These are phyloP conservation scores for Nymphalis io DNA, from an alignment of 1,140 invertebrate genomes.

Conservation along the genomic window DNA sequence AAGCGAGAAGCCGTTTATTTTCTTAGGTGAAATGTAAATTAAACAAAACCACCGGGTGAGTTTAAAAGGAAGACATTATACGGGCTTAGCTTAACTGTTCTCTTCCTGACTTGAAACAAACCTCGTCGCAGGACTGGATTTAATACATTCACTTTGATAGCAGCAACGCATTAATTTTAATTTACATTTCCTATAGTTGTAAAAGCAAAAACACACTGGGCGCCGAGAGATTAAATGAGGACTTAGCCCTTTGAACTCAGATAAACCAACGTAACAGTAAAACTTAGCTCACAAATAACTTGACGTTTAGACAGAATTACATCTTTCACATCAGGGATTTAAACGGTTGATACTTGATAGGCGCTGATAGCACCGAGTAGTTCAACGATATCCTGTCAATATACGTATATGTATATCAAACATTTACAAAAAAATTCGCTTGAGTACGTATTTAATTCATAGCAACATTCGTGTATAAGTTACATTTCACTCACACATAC, in stretches of 20 bases:
- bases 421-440: neutral
- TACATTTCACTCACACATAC: no score
- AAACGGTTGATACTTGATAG: no score
- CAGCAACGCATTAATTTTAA: conserved; percentile 17
- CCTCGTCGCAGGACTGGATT: neutral
- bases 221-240: conserved; percentile 8
- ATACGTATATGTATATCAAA: neutral
- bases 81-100: conserved; percentile 10
- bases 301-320: neutral
- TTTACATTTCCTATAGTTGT: conserved; percentile 29
- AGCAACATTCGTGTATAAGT: no score
- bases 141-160: neutral
- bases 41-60: conserved; percentile 2
- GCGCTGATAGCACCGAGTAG: no score
- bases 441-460: neutral
- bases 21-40: conserved; percentile 2
- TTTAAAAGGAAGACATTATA: conserved; percentile 9
- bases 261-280: conserved; percentile 8
- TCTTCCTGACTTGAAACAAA: conserved; percentile 16
- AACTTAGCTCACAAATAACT: conserved; percentile 7
- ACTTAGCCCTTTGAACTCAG: conserved; percentile 9
- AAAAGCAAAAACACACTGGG: conserved; percentile 5
- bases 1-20: neutral
- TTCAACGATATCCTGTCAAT: neutral
- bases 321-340: neutral